Evolutionary conservation across 2,888 invertebrate genomes (phyloP).

Genomic region (Salpingus planirostris): DNA sequence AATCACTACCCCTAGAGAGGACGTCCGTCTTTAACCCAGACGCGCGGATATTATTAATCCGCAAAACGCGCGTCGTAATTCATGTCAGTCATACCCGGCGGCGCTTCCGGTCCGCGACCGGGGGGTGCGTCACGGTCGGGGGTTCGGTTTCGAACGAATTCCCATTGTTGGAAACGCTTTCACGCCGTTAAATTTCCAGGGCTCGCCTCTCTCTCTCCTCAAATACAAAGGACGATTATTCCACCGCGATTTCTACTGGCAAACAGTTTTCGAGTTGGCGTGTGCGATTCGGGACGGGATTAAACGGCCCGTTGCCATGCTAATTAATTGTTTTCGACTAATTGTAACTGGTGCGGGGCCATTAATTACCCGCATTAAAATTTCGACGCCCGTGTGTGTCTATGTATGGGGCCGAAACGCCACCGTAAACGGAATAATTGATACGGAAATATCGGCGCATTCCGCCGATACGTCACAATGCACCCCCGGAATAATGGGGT

Average conservation of each 20-base stretch:
- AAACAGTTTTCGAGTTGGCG: constrained; percentile 15
- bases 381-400: too few species aligned
- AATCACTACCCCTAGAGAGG: too few species aligned
- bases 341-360: constrained; percentile 19
- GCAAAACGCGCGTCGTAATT: constrained; percentile 24
- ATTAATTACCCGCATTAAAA: constrained; percentile 24
- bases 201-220: constrained; percentile 28
- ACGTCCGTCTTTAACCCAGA: too few species aligned
- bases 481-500: too few species aligned
- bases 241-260: constrained; percentile 32
- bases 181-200: constrained; percentile 35
- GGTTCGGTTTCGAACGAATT: constrained; percentile 28
- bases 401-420: too few species aligned
- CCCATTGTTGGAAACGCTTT: constrained; percentile 35
- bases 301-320: constrained; percentile 27
- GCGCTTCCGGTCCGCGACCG: constrained; percentile 24
- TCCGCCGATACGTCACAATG: too few species aligned
- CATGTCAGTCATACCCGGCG: constrained; percentile 27
- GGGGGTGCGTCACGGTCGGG: constrained; percentile 21
- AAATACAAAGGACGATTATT: constrained; percentile 34
- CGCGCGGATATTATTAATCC: constrained; percentile 8
- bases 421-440: too few species aligned
- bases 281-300: constrained; percentile 14
- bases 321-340: constrained; percentile 32
- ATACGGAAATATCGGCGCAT: too few species aligned